Base-by-base conservation (phyloP, 2,113 vertebrate genomes). In the Nipponia nippon region DNA sequence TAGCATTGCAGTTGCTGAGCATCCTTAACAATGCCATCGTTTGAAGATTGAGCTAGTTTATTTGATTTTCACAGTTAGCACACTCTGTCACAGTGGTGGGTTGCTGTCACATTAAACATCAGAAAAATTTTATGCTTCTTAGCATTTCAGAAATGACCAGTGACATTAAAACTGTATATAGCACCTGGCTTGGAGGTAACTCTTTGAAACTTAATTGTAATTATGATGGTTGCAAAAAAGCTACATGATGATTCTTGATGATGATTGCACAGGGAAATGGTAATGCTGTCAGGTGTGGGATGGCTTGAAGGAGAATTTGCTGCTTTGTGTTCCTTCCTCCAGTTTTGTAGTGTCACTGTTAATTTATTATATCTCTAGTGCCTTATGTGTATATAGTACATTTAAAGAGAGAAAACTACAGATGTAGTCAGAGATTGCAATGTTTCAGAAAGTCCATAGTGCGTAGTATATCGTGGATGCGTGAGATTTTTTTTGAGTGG, bases 21-120 rank as follows among this genome's bases (percentile, higher is more conserved):
- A 78, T 87, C 55, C 83, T 65, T 66, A 87, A 71, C 72, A 77
- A 40, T 30, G 50, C 76, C 4, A 11, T 87, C 80, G 89, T 94
- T 94, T 97, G 95, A 96, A 96, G 89, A 97, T 46, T 81, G 92
- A 97, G 96, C 97, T 97, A 66, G 98, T 98, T 98, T 94, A 95
- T 98, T 98, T 97, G 90, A 98, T 98, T 98, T 95, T 98, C 97
- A 91, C 96, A 96, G 95, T 95, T 96, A 97, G 96, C 96, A 88
- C 88, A 96, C 91, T 90, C 91, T 94, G 87, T 93, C 71, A 47
- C 62, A 55, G 32, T 84, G 91, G 93, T 63, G 49, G 66, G 77
- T 84, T 62, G 84, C 91, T 78, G 82, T 91, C 70, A 72, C 92
- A 52, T 95, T 86, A 81, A 96, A 91, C 95, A 97, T 98, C 98